These are phyloP conservation scores for Agelastica alni DNA, from an alignment of 2,888 invertebrate species.

Conservation along the genomic window DNA sequence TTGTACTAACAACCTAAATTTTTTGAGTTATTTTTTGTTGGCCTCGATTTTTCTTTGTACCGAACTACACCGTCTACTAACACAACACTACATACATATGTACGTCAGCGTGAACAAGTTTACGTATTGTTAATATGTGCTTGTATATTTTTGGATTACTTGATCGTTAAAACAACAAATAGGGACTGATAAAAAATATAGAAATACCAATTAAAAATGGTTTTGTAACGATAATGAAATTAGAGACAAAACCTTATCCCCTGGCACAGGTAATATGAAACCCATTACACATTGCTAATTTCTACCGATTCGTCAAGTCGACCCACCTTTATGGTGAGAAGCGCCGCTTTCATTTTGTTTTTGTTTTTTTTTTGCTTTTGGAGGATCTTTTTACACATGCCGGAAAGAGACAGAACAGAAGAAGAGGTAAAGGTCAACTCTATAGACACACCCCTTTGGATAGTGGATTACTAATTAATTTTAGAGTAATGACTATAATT, in stretches of 20 bases:
- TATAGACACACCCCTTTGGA: conserved; percentile 19
- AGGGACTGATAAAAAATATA: too few species aligned
- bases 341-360: background rate
- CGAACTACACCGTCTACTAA: too few species aligned
- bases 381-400: conserved; percentile 16
- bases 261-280: conserved; percentile 3
- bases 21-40: too few species aligned
- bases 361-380: background rate
- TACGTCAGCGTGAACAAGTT: too few species aligned
- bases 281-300: conserved; percentile 10
- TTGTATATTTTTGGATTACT: too few species aligned
- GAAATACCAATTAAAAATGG: too few species aligned
- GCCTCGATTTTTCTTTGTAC: too few species aligned
- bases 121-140: too few species aligned
- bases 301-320: conserved; percentile 8
- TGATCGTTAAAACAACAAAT: too few species aligned
- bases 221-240: conserved; percentile 2
- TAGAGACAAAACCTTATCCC: conserved; percentile 5
- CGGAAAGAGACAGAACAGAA: conserved; percentile 1
- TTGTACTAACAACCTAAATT: too few species aligned
- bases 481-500: conserved; percentile 21
- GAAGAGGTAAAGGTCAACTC: conserved; percentile 18
- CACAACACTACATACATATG: too few species aligned
- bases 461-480: conserved; percentile 21
- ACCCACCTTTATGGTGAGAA: background rate